Evolutionary conservation across 2,888 invertebrate species (phyloP).

Genomic region (Pristionchus arcanus): DNA sequence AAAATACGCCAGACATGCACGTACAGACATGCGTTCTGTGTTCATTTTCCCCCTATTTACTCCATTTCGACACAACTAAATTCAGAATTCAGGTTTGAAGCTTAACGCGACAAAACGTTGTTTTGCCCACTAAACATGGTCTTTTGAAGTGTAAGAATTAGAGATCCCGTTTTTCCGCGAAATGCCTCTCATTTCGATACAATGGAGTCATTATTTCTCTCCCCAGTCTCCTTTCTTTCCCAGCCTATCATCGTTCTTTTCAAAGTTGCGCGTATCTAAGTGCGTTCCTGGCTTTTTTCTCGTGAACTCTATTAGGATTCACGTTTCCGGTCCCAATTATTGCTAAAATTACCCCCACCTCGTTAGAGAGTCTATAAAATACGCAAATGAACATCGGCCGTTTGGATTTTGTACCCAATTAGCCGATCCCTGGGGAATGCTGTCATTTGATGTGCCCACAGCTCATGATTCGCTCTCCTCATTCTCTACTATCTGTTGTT

Average conservation of each 20-base stretch:
- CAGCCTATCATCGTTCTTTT: background rate
- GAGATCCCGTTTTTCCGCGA: background rate
- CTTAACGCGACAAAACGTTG: too few species aligned
- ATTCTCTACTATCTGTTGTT: too few species aligned
- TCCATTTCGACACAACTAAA: too few species aligned
- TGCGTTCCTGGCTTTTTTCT: background rate
- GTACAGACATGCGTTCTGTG: too few species aligned
- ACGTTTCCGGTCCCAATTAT: background rate
- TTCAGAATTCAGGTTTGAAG: too few species aligned
- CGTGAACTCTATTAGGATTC: background rate
- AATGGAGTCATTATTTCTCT: background rate
- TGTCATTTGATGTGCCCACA: background rate
- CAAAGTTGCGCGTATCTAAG: background rate
- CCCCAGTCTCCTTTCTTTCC: background rate
- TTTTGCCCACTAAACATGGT: too few species aligned
- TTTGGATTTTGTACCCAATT: background rate
- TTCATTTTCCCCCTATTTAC: too few species aligned
- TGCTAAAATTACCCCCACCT: background rate
- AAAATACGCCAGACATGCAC: too few species aligned
- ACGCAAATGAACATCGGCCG: background rate
- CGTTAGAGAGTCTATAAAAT: background rate
- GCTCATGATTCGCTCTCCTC: too few species aligned
- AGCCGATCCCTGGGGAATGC: background rate
- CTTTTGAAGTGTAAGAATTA: too few species aligned
- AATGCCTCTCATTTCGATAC: background rate